phyloP scores from a whole-genome alignment of 2,113 vertebrate species.

The Larimichthys crocea region DNA sequence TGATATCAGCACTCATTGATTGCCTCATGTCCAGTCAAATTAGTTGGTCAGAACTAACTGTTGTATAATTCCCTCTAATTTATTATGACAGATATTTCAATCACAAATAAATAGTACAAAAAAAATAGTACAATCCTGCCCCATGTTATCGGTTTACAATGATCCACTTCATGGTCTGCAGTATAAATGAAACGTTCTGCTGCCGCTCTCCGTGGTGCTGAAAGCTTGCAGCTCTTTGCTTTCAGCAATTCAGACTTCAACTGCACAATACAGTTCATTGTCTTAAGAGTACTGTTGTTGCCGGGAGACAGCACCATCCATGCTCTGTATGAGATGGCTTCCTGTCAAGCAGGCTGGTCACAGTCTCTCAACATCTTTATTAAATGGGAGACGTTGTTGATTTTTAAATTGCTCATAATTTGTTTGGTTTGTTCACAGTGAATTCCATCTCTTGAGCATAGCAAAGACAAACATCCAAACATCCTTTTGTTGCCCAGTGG shows the following conservation, averaged over 20 bases:
- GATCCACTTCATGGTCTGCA: neutral
- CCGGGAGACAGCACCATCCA: conserved; percentile 46
- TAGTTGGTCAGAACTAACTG: too few species aligned
- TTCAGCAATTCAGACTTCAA: conserved; percentile 9
- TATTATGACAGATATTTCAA: neutral
- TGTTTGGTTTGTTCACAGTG: conserved; percentile 4
- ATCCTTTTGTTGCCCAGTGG: neutral
- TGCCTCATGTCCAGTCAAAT: too few species aligned
- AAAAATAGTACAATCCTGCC: neutral
- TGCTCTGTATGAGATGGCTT: neutral
- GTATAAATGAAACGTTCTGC: neutral
- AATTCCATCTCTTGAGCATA: neutral
- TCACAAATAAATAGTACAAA: too few species aligned
- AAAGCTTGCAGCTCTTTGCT: conserved; percentile 16
- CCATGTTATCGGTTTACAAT: neutral
- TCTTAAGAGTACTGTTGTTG: conserved; percentile 49
- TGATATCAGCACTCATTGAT: too few species aligned
- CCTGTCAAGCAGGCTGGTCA: conserved; percentile 1
- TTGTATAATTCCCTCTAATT: neutral
- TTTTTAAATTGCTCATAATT: neutral
- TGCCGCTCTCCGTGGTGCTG: conserved; percentile 56
- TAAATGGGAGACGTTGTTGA: neutral
- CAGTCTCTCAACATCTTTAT: neutral
- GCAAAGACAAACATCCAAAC: neutral
- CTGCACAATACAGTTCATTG: conserved; percentile 32